Conservation (phyloP, 2,888 invertebrate genomes). For the Ochropleura leucogaster region DNA sequence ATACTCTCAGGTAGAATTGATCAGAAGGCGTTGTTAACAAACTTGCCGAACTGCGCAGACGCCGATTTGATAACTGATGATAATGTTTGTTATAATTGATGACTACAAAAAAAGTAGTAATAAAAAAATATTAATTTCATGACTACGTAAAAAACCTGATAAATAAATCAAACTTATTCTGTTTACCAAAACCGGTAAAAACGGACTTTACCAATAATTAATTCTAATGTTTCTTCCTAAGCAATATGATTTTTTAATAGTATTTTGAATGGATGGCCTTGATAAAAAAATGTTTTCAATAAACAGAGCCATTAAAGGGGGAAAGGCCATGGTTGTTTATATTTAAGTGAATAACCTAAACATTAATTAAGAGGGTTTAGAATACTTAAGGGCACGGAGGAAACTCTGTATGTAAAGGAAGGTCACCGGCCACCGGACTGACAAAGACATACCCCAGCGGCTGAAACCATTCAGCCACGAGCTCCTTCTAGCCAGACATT, state of each 20-base stretch:
- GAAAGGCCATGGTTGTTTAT: neutral
- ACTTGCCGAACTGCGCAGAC: neutral
- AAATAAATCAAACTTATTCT: neutral
- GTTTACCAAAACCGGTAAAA: neutral
- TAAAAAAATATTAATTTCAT: neutral
- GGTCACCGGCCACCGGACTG: too few species aligned
- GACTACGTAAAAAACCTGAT: neutral
- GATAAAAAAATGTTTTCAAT: neutral
- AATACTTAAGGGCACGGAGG: neutral
- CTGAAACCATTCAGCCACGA: too few species aligned
- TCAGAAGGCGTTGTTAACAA: slow-evolving; percentile 2
- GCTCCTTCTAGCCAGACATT: neutral
- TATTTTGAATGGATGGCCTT: neutral
- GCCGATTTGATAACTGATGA: too few species aligned
- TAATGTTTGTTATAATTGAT: neutral
- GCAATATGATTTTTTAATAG: neutral
- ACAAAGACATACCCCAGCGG: too few species aligned
- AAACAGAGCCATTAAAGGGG: neutral
- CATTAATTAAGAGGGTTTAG: neutral
- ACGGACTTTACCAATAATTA: neutral
- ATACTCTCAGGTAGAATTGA: neutral
- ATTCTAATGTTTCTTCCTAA: neutral
- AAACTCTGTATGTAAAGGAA: too few species aligned
- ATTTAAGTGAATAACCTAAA: neutral
- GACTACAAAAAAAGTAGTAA: neutral